Conservation (phyloP, 2,113 vertebrate genomes). For the Scalopus aquaticus region DNA sequence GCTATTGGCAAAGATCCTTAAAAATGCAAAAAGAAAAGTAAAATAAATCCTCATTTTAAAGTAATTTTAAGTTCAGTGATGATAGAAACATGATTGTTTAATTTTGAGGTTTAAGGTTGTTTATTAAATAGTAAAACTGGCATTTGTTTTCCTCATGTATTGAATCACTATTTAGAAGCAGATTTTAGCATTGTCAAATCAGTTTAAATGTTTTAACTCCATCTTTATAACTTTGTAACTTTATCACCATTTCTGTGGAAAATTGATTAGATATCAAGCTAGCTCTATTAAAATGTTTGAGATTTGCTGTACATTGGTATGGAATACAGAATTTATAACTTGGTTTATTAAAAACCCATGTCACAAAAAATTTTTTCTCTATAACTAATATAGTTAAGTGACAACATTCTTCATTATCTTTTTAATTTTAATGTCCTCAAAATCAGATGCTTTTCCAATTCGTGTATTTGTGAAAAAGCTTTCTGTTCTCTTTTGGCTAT, state of each 20-base stretch:
- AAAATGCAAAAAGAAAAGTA: too few relatives aligned
- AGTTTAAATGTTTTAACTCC: constrained; percentile 47
- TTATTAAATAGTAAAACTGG: background rate
- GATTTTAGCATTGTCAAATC: constrained; percentile 54
- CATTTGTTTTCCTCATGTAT: background rate
- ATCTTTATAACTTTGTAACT: constrained; percentile 61
- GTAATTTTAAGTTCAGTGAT: background rate
- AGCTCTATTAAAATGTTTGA: background rate
- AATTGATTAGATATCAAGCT: constrained; percentile 21
- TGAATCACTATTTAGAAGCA: constrained; percentile 39
- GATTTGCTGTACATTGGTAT: background rate
- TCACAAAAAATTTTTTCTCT: background rate
- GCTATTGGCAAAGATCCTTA: too few relatives aligned
- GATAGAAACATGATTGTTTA: background rate
- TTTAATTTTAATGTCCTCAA: constrained; percentile 16
- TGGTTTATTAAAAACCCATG: background rate
- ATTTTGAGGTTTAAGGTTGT: background rate
- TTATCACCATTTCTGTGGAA: constrained; percentile 37
- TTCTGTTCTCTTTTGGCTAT: constrained; percentile 25
- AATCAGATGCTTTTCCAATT: background rate
- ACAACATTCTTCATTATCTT: background rate
- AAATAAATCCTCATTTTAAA: too few relatives aligned
- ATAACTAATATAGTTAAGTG: background rate
- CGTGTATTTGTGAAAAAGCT: background rate
- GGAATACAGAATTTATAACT: background rate